These are phyloP conservation scores for Rhabdomys dilectus DNA, from an alignment of 2,113 vertebrate genomes.

Conservation along the genomic window DNA sequence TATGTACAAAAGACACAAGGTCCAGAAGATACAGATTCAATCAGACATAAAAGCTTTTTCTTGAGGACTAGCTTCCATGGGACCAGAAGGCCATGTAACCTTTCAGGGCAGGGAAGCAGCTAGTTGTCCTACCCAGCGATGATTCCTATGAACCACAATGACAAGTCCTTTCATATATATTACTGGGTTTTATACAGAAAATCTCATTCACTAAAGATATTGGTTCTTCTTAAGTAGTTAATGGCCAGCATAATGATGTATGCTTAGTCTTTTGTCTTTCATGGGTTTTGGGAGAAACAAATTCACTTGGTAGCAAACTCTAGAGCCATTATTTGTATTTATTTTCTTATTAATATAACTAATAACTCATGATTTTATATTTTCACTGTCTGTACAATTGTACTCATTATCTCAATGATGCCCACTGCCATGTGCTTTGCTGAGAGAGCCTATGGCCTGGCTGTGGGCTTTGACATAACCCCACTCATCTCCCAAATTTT, in stretches of 20 bases:
- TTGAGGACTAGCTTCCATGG: not conserved
- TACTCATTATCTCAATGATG: not conserved
- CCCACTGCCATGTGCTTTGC: not conserved
- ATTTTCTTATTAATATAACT: conserved; percentile 31
- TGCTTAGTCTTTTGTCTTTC: not conserved
- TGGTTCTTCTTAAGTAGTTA: not conserved
- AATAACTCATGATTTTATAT: conserved; percentile 41
- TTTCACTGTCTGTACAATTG: not conserved
- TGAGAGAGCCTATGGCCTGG: not conserved
- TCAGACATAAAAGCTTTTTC: not conserved
- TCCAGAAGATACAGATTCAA: not conserved
- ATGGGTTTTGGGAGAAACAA: conserved; percentile 10
- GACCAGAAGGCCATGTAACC: not conserved
- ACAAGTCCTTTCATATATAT: not conserved
- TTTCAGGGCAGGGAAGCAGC: not conserved
- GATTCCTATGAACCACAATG: not conserved
- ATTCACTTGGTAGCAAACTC: not conserved
- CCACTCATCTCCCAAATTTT: not conserved
- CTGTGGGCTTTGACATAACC: not conserved
- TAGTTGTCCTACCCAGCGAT: not conserved
- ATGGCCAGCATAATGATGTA: not conserved
- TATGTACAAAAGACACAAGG: not conserved
- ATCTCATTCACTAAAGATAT: not conserved
- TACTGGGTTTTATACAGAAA: not conserved
- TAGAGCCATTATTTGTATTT: not conserved